A percentile compares a stretch with the other conserved stretches of the same genome.
These are phyloP conservation scores for Poecilia velifera DNA, from an alignment of 2,797 vertebrate genomes.

Conservation along the genomic window DNA sequence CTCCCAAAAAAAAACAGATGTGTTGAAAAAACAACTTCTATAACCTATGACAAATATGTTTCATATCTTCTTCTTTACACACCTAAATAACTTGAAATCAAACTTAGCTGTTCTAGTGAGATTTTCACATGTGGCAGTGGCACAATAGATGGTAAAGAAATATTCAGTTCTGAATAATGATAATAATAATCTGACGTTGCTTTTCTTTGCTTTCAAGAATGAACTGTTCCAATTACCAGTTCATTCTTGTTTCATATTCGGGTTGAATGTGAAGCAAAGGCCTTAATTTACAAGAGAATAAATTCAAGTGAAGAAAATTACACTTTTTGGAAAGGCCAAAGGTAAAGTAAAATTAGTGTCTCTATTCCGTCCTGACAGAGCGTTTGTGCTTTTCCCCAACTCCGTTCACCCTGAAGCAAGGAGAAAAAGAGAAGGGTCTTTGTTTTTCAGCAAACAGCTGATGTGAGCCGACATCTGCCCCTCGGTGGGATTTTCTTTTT, in stretches of 20 bases:
- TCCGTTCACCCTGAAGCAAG: constrained; percentile 36
- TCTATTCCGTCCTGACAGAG: not conserved
- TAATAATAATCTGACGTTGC: not conserved
- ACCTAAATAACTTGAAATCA: not conserved
- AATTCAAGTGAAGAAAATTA: not conserved
- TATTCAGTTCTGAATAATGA: not conserved
- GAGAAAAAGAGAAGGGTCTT: constrained; percentile 47
- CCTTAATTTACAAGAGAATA: not conserved
- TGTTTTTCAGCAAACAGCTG: constrained; percentile 53
- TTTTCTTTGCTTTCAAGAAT: not conserved
- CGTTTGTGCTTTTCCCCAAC: constrained; percentile 51
- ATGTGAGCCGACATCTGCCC: constrained; percentile 33
- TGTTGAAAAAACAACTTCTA: not conserved
- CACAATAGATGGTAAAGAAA: not conserved
- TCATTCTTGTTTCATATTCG: not conserved
- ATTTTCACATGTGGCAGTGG: not conserved
- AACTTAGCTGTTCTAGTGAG: not conserved
- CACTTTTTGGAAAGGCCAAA: not conserved
- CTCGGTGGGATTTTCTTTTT: not conserved
- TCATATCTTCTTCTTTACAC: not conserved
- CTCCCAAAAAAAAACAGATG: not conserved
- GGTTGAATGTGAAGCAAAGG: not conserved
- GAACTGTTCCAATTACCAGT: not conserved
- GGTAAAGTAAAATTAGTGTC: not conserved
- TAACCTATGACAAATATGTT: not conserved